Evolutionary conservation across 30 jellyfish, hydroid and myxozoan genomes (phyloP).

Genomic region (Chrysaora quinquecirrha): DNA sequence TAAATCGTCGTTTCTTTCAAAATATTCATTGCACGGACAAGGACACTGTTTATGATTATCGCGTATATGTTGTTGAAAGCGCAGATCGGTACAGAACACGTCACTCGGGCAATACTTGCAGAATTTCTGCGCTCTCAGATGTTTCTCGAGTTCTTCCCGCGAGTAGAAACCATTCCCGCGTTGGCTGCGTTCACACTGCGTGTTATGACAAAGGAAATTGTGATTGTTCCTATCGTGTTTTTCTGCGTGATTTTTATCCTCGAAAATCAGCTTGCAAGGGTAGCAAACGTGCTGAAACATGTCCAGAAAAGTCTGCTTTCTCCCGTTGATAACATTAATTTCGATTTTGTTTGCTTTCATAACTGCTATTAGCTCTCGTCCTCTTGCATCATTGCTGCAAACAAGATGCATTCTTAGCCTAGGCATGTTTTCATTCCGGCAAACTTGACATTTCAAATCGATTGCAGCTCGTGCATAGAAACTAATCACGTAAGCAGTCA

Average conservation of each 20-base stretch:
- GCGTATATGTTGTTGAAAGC: constrained; percentile 48
- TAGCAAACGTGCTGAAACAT: constrained; percentile 77
- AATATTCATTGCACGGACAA: constrained; percentile 76
- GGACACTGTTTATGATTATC: constrained; percentile 74
- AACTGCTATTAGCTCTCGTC: constrained; percentile 68
- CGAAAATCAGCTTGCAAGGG: constrained; percentile 66
- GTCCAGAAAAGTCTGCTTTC: constrained; percentile 65
- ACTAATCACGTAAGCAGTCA: constrained; percentile 75
- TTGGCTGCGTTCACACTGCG: constrained; percentile 84
- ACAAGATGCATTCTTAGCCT: constrained; percentile 44
- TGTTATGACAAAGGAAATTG: constrained; percentile 79
- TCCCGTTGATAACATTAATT: constrained; percentile 52
- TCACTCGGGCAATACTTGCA: constrained; percentile 81
- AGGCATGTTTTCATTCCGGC: constrained; percentile 11
- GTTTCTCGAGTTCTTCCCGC: constrained; percentile 72
- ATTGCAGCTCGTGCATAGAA: constrained; percentile 61
- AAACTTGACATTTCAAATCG: constrained; percentile 21
- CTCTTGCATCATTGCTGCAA: constrained; percentile 65
- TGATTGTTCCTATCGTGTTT: constrained; percentile 70
- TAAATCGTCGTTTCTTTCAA: constrained; percentile 72
- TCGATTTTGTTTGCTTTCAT: constrained; percentile 75
- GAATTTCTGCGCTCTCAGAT: constrained; percentile 61
- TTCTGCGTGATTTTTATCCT: constrained; percentile 48
- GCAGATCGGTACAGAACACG: constrained; percentile 59
- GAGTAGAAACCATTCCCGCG: constrained; percentile 88